Base-by-base conservation (phyloP, 2,888 invertebrate genomes). In the Drosophila meridionalis region DNA sequence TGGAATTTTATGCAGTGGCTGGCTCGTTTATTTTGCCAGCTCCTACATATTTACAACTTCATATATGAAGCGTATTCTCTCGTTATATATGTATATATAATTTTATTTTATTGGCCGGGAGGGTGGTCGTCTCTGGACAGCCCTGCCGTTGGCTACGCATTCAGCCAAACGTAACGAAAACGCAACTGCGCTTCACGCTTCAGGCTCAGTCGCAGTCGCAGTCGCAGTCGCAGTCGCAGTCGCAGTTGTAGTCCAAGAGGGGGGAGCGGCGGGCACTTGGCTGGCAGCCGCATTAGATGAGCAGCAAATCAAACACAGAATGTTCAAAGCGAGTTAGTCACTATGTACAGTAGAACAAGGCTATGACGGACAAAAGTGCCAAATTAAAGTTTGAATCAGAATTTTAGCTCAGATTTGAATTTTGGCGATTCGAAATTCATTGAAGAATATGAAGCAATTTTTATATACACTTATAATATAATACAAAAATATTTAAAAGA, bases 171-270 rank as follows among this genome's bases (percentile, higher is more conserved):
- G 87, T 88, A 88, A 87, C 87, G 83, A 87, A 87, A 86, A 87
- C 87, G 87, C 87, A 90, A 90, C 90, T 85, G 75, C 86, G 80
- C 90, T 90, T 86, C 90, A 86, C 86, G 86, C 90, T 87, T 87
- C 83, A 80, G 63, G 43, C 78, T 28, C 73, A 69, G 80, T 64
- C 67, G 62, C 70, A 66, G 69, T 62, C 3, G 43, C 48, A 28
- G 63, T 61, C 28, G 30, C 72, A 72, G 76, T 70, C 60, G 59
- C 14, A 14, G 36, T 9, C 36, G 9, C 1, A 34, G 32, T 34
- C 7, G 32, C 9, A 36, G 67, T 66, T 0, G 43, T 34, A 12
- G 59, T 58, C 43, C 36, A 8, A 20, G 30, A 32, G n/a, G 40
- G 50, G 42, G 38, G 38, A 38, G 38, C 38, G 38, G 38, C 38